These are phyloP conservation scores for Sialia sialis DNA, from an alignment of 2,113 vertebrate genomes.

Conservation along the genomic window DNA sequence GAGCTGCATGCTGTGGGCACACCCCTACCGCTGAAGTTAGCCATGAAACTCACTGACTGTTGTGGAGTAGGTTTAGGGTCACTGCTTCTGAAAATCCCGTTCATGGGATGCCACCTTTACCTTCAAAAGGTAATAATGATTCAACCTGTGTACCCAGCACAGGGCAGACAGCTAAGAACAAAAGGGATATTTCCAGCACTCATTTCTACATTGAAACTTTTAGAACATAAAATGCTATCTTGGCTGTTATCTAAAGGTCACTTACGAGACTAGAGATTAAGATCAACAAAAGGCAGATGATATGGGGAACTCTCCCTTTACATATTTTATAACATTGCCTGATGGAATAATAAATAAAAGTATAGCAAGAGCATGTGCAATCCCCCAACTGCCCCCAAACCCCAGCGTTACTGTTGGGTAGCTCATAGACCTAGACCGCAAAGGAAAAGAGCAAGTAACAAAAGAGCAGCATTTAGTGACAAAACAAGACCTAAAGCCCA, in stretches of 20 bases:
- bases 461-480: not conserved
- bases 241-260: not conserved
- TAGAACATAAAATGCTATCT: not conserved
- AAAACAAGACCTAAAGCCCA: not conserved
- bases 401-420: not conserved
- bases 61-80: not conserved
- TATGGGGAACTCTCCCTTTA: not conserved
- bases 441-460: not conserved
- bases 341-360: not conserved
- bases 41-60: not conserved
- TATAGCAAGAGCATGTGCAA: not conserved
- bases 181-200: not conserved
- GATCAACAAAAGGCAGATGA: not conserved
- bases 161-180: not conserved
- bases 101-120: not conserved
- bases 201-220: not conserved
- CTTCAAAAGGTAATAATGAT: not conserved
- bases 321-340: not conserved
- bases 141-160: not conserved
- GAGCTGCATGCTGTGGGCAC: not conserved
- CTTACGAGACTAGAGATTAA: not conserved
- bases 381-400: not conserved
- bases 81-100: not conserved
- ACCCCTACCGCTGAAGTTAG: not conserved
- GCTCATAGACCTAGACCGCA: not conserved